Conservation (phyloP, 1,140 invertebrate species). For the Episyrphus balteatus region DNA sequence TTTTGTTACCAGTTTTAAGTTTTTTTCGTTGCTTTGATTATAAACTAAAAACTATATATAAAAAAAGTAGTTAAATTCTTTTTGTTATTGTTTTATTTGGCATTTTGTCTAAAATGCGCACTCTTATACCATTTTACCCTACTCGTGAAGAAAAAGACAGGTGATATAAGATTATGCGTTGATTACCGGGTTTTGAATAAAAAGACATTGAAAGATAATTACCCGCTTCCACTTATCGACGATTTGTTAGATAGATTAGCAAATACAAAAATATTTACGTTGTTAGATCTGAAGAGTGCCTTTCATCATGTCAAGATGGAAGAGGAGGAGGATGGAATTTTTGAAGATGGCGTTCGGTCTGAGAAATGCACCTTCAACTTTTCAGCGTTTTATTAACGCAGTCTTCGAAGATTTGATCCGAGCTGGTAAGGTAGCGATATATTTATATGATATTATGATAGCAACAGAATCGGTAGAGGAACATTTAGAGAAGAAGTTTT, state of each 20-base stretch:
- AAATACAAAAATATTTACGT: no score
- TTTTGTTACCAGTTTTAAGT: no score
- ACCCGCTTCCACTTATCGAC: slow-evolving; percentile 25
- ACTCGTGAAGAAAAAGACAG: slow-evolving; percentile 20
- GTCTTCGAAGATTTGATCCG: slow-evolving; percentile 18
- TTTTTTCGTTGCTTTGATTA: no score
- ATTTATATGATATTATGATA: slow-evolving; percentile 9
- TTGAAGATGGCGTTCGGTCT: slow-evolving; percentile 14
- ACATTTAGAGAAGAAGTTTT: slow-evolving; percentile 13
- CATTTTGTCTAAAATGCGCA: no score
- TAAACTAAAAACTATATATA: no score
- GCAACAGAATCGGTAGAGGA: not conserved
- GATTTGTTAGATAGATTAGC: slow-evolving; percentile 21
- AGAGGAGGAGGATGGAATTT: slow-evolving; percentile 12
- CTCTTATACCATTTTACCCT: no score
- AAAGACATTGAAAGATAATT: slow-evolving; percentile 13
- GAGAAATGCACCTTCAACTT: slow-evolving; percentile 23
- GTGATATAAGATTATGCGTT: slow-evolving; percentile 12
- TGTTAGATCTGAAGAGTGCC: slow-evolving; percentile 33
- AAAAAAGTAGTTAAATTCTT: no score
- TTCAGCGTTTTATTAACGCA: slow-evolving; percentile 31
- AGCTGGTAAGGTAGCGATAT: slow-evolving; percentile 4
- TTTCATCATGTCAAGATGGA: slow-evolving; percentile 27
- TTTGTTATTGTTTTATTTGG: no score
- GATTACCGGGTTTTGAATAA: slow-evolving; percentile 18